Evolutionary conservation across 2,113 vertebrate genomes (phyloP), one percentile per base, ranked within the genome.

Genomic region (Candoia aspera): DNA sequence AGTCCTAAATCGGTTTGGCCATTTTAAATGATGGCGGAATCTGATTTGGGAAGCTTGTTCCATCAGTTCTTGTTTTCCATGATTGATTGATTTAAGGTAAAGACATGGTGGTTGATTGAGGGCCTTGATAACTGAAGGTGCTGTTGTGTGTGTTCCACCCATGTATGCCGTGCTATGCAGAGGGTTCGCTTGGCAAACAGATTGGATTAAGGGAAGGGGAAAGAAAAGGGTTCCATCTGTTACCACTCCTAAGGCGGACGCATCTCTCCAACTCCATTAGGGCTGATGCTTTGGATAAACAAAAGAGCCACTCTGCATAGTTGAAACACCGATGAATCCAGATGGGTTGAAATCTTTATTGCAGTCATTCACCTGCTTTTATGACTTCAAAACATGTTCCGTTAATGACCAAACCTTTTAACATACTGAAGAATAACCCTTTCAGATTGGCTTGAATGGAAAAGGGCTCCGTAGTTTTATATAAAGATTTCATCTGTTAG

Each of bases 101-200:
- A 94, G 91, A 95, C 92, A 93, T 94, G 79, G 88, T 42, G 92
- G 53, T 53, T 90, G 93, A 91, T 94, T 95, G 95, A 59, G 5
- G 94, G 93, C 94, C 95, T 97, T 93, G 91, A 87, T 96, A 87
- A 94, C 92, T 95, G 92, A 91, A 86, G 11, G 0, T 59, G 92
- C 93, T 93, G 94, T 83, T 97, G 96, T 97, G 97, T 98, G 98
- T 98, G 97, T 98, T 98, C 97, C 94, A 94, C 96, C 95, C 97
- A 96, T 93, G 90, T 90, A 21, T 54, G 46, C 91, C 95, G 96
- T 95, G 97, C 97, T 97, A 93, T 96, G 97, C 98, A 97, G 97
- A 96, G 95, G 95, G 94, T 93, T 91, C 53, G 46, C 33, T 21
- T 5, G 29, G 24, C 37, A 57, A 42, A 57, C 33, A 4, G 17